Evolutionary conservation across 2,113 vertebrate genomes (phyloP), one percentile per base, ranked within the genome.

Genomic region (Odocoileus hemionus): DNA sequence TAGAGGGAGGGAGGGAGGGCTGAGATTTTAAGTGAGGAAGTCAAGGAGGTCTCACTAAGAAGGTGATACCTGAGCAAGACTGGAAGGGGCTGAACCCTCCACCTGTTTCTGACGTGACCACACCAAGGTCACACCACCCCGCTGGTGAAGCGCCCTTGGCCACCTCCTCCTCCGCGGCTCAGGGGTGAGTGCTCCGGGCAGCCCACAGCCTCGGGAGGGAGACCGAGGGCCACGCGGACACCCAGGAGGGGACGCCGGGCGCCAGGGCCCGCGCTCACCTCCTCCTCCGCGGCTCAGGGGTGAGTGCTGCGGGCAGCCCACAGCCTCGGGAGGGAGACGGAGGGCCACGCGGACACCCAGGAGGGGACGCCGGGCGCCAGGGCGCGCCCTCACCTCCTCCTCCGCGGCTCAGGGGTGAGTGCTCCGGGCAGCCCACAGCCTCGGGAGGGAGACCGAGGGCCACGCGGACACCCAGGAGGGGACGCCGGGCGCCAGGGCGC

Each of bases 341-440:
- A 43, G 39, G 39, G 39, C 39, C 39, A 43, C 39, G 39, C 39
- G 39, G 39, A 43, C 39, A 43, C 39, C 39, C 39, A 43, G 39
- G 39, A 43, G 4, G 39, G 39, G 39, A 5, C 39, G 4, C 39
- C 3, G 39, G 39, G 43, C 0, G 1, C 25, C 86, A 3, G 9
- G 3, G 19, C 0, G 0, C 21, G 16, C 0, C 36, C 96, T 98
- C 98, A 99, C 99, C 99, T 99, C 99, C 98, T 99, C 99, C 97
- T 36, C 36, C 36, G 36, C 36, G 36, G 36, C 36, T 36, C 36
- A 36, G 36, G 36, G 36, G 36, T 36, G 36, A 36, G 36, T 36
- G 36, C 36, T 36, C 36, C 36, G 36, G 36, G 36, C 36, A 36
- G 36, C 2, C 36, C 36, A 36, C 2, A 36, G 36, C 36, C 36